A percentile compares a stretch with the other conserved stretches of the same genome.
Conservation (phyloP, 2,888 invertebrate species). For the Polydrusus pterygomalis region DNA sequence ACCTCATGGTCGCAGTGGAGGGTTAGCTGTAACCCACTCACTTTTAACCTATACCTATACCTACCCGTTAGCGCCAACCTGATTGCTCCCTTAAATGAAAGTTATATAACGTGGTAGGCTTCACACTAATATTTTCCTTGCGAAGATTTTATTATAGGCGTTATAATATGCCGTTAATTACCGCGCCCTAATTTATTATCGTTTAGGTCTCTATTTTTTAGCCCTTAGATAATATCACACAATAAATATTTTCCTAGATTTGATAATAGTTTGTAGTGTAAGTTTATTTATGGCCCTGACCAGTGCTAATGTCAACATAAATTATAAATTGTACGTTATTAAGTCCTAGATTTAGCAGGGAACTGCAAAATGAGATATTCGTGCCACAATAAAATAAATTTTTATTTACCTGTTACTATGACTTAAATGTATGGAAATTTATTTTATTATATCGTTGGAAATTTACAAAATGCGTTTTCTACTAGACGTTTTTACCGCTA, state of each 20-base stretch:
- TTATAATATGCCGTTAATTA: slow-evolving; percentile 15
- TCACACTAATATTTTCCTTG: background rate
- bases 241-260: slow-evolving; percentile 40
- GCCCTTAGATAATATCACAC: slow-evolving; percentile 33
- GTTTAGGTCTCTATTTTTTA: slow-evolving; percentile 19
- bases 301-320: background rate
- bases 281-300: background rate
- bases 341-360: background rate
- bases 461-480: no score
- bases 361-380: background rate
- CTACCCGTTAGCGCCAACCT: no score
- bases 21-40: no score
- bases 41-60: no score
- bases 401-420: background rate
- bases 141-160: slow-evolving; percentile 10
- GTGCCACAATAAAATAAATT: background rate
- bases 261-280: slow-evolving; percentile 27
- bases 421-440: background rate
- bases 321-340: background rate
- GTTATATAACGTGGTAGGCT: no score
- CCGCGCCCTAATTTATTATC: slow-evolving; percentile 30
- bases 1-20: no score
- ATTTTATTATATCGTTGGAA: no score
- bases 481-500: no score
- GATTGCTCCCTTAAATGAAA: no score